Conservation (phyloP, 2,888 invertebrate genomes). For the Epinotia bilunana region DNA sequence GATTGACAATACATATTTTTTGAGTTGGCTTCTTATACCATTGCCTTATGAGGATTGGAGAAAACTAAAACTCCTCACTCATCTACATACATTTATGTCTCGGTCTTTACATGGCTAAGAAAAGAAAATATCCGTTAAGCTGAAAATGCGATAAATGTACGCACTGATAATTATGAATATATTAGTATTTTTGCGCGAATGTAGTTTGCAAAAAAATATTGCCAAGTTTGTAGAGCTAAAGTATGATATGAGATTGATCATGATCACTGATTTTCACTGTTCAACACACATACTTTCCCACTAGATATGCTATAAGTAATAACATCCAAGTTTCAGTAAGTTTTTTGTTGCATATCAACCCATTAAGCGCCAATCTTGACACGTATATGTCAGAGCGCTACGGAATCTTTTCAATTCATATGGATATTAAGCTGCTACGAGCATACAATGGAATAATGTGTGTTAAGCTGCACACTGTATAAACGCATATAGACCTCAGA, state of each 20-base stretch:
- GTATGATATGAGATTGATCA: slow-evolving; percentile 7
- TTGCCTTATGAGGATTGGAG: not conserved
- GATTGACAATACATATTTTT: slow-evolving; percentile 3
- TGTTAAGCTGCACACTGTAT: too few relatives aligned
- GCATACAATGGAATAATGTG: too few relatives aligned
- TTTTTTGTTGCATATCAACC: not conserved
- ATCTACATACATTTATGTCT: slow-evolving; percentile 21
- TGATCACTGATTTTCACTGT: not conserved
- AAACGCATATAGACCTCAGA: too few relatives aligned
- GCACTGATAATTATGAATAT: slow-evolving; percentile 8
- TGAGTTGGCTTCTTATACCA: slow-evolving; percentile 2
- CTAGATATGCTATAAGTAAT: not conserved
- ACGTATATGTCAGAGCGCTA: too few relatives aligned
- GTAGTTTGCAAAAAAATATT: slow-evolving; percentile 1
- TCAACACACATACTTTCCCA: not conserved
- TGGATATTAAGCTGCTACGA: too few relatives aligned
- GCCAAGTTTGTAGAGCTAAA: not conserved
- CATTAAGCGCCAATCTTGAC: too few relatives aligned
- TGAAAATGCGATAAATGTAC: slow-evolving; percentile 6
- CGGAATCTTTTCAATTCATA: too few relatives aligned
- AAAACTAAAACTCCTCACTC: slow-evolving; percentile 9
- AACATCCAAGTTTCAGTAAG: not conserved
- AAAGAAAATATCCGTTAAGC: slow-evolving; percentile 8
- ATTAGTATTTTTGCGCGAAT: not conserved
- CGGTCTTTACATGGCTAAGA: slow-evolving; percentile 18